Evolutionary conservation across 2,888 invertebrate genomes (phyloP).

Genomic region (Ennomos erosarius): DNA sequence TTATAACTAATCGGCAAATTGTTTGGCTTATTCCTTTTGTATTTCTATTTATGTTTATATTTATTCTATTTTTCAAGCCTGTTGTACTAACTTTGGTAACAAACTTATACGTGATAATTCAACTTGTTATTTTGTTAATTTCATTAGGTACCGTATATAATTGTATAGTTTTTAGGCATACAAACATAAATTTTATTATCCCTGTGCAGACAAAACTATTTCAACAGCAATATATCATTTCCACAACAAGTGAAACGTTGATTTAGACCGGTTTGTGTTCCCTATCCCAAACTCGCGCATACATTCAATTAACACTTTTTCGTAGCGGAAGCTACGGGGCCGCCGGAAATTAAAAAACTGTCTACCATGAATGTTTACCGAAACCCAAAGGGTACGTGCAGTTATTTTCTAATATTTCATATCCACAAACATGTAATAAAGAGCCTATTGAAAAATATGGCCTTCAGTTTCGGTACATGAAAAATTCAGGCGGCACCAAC

Average conservation of each 20-base stretch:
- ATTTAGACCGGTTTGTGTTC: constrained; percentile 33
- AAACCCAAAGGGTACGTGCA: constrained; percentile 38
- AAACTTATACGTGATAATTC: too few relatives aligned
- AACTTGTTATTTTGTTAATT: background rate
- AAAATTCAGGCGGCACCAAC: constrained; percentile 25
- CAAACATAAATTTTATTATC: background rate
- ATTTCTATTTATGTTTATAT: too few relatives aligned
- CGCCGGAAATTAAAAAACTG: constrained; percentile 81
- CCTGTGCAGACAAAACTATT: constrained; percentile 16
- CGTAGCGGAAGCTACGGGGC: constrained; percentile 68
- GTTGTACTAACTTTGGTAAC: too few relatives aligned
- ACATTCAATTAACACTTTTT: constrained; percentile 80
- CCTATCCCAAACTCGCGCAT: constrained; percentile 50
- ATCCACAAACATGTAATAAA: constrained; percentile 23
- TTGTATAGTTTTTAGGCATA: background rate
- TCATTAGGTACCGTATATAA: too few relatives aligned
- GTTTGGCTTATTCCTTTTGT: too few relatives aligned
- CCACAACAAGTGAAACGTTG: constrained; percentile 29
- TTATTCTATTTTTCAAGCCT: too few relatives aligned
- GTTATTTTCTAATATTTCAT: constrained; percentile 34
- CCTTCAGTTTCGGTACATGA: constrained; percentile 14
- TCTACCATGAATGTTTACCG: constrained; percentile 57
- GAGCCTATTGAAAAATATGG: constrained; percentile 10
- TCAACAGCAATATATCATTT: constrained; percentile 14
- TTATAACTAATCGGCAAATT: too few relatives aligned